Base-by-base conservation (phyloP, 2,888 invertebrate genomes). In the Callosobruchus maculatus region DNA sequence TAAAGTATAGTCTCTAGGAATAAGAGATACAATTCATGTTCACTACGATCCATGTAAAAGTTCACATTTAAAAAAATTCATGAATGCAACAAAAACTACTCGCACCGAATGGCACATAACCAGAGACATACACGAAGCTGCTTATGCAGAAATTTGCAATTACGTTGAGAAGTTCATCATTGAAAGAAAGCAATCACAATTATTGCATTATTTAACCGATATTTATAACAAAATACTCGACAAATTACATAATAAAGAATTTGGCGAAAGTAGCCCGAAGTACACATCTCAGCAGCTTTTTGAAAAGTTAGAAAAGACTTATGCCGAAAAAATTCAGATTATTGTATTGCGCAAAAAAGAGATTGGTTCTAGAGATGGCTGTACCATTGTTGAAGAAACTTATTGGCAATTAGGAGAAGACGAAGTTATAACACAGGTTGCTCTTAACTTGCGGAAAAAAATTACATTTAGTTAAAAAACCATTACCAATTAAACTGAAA, bases 401-500 rank as follows among this genome's bases (percentile, higher is more conserved):
- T 68, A 68, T 21, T 68, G 4, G 68, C 68, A 13, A 68, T 68
- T 68, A 68, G 4, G 18, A 68, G 70, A 70, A 2, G 21, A 22
- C 18, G 70, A 70, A 70, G 5, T 70, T 2, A 22, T 70, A 70
- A 20, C 5, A 70, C 70, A 21, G 3, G 21, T 22, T 70, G 70
- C 7, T 22, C 22, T 70, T 21, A 22, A 9, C 5, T 20, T 70
- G 70, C 20, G 21, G 22, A 70, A 70, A 70, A 70, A 70, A 70
- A 70, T 70, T 70, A 22, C 20, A 70, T 22, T 70, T 22, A 70
- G 21, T 70, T 70, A 66, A 31, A 30, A 71, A 22, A 71, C n/a
- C n/a, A 49, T 71, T 71, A 66, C 26, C 71, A 30, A 22, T 26
- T 21, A 71, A 71, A 71, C 30, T 71, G n/a, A n/a, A 71, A 5